These are phyloP conservation scores for Acanthosepion lycidas DNA, from an alignment of 2,888 invertebrate genomes.

Conservation along the genomic window DNA sequence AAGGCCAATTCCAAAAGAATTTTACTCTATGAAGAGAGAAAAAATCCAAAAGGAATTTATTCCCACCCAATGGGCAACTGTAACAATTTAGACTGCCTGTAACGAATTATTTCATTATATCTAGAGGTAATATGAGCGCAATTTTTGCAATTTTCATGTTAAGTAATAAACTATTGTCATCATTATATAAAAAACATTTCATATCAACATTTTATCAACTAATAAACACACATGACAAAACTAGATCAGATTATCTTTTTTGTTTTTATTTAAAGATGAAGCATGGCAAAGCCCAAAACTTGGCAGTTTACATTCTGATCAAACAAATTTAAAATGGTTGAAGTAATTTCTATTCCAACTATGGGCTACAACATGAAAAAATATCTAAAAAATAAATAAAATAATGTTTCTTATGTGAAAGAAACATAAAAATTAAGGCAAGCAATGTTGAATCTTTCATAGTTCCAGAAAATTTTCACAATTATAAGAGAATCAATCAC, in stretches of 20 bases:
- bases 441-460: too few relatives aligned
- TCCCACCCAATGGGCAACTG: background rate
- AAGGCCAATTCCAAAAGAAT: background rate
- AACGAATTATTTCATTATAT: background rate
- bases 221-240: background rate
- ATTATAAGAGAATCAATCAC: too few relatives aligned
- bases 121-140: background rate
- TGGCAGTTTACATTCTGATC: too few relatives aligned
- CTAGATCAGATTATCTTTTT: background rate
- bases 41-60: background rate
- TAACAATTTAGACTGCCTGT: constrained; percentile 2
- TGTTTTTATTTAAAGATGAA: background rate
- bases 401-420: too few relatives aligned
- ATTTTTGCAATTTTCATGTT: background rate
- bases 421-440: too few relatives aligned
- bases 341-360: too few relatives aligned
- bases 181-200: background rate
- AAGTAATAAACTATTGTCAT: background rate
- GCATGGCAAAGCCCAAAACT: background rate
- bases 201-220: background rate
- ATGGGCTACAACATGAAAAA: too few relatives aligned
- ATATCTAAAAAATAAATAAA: too few relatives aligned
- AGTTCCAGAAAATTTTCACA: too few relatives aligned
- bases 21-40: background rate
- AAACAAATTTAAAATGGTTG: too few relatives aligned